Conservation (phyloP, 2,113 vertebrate species). For the Columba janthina region DNA sequence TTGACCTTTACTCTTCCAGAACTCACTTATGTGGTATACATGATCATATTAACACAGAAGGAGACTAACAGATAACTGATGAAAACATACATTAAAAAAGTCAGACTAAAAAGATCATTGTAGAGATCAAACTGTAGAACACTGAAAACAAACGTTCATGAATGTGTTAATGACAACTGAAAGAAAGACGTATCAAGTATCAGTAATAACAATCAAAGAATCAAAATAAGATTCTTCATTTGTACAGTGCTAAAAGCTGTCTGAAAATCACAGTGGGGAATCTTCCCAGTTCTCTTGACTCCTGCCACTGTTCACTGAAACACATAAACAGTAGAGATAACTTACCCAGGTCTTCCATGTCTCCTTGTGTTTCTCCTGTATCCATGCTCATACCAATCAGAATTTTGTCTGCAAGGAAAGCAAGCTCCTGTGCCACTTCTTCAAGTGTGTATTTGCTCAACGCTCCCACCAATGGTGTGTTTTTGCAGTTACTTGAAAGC, state of each 20-base stretch:
- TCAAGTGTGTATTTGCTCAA: background rate
- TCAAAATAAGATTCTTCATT: background rate
- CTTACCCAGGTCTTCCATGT: background rate
- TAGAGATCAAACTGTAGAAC: background rate
- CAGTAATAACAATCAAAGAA: background rate
- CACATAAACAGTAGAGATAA: background rate
- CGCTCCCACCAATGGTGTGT: fast-evolving
- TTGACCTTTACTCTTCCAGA: background rate
- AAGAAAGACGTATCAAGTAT: background rate
- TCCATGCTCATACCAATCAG: background rate
- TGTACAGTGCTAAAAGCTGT: background rate
- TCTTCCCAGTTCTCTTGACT: background rate
- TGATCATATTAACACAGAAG: background rate
- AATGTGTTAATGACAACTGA: background rate
- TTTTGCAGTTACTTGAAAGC: background rate
- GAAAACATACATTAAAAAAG: background rate
- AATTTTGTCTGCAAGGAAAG: background rate
- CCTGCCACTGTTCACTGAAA: background rate
- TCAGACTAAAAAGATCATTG: background rate
- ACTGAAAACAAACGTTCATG: background rate
- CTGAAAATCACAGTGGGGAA: background rate
- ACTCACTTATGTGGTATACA: background rate
- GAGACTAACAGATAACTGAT: background rate
- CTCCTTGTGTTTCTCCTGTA: background rate
- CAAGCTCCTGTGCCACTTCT: background rate